Evolutionary conservation across 1,140 invertebrate species (phyloP), one percentile per base, ranked within the genome.

Genomic region (Megalonaias nervosa): DNA sequence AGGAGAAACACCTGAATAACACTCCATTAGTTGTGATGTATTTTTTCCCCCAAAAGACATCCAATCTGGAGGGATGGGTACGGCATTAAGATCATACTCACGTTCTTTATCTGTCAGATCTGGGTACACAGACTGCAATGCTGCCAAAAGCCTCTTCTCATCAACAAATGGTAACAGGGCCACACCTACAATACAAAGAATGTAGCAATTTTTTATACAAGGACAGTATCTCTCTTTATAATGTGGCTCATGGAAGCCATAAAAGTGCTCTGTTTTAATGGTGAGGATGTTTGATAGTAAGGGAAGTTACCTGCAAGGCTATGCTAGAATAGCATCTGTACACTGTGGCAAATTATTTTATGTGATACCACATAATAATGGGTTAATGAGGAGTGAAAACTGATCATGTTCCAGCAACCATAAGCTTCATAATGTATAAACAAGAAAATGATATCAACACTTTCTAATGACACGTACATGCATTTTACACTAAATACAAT

Each of bases 121-220:
- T 1, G 93, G 89, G 86, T 98, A 97, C 83, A 95, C 96, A 9
- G 94, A 93, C 79, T 94, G 92, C 38, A 99, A 91, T 2, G 97
- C 96, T 84, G 95, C 95, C 86, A 98, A 96, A 26, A 99, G 92
- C 79, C 98, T 92, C 65, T 93, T 93, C 91, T 99, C 98, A 88
- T 99, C 98, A 1, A 99, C 98, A 92, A 99, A 99, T 57, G 99
- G 99, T 68, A 99, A 91, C 15, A 99, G 90, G 11, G 98, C 98
- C 15, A 99, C 98, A 75, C 98, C 92, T 91, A 74, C 59, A 82
- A 75, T 14, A 75, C 2, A 81, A 56, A 13, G 66, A 21, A 67
- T 67, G 23, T 58, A 38, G 17, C 38, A 55, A 58, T 19, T 60
- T 21, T 69, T 19, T 5, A 58, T 9, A n/a, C 23, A 72, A 61